Base-by-base conservation (phyloP, 23 tunicate species). In the Oikopleura albicans region DNA sequence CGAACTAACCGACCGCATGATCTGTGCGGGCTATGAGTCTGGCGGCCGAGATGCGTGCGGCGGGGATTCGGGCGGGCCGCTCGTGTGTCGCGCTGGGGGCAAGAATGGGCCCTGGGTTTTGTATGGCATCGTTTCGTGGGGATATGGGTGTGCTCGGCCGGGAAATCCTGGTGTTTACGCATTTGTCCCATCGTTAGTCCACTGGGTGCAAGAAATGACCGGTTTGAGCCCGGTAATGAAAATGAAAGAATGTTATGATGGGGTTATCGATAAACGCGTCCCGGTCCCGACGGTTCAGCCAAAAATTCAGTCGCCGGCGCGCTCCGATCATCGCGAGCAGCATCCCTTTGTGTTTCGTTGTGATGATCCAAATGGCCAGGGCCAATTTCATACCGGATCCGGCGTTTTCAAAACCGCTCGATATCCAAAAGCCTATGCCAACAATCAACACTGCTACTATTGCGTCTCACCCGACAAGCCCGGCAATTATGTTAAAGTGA, bases 121-220 rank as follows among this genome's bases (percentile, higher is more conserved):
- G 79, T 71, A 71, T 71, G 79, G 79, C 36, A 71, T 71, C 79
- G 35, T 71, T 16, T 71, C 79, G 2, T 71, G 79, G 79, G 79
- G 79, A 71, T 29, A 71, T 29, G 79, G 79, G 37, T 71, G 79
- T 29, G 79, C 79, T 31, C 28, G 79, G 31, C 27, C 27, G 35
- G 79, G 79, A 31, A 12, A 16, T 16, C 79, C 79, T 2, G 79
- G 79, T 16, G 79, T 71, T 71, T 71, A 71, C 37, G 35, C 79
- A 4, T 22, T 2, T 71, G 33, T 71, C 2, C 79, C 79, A 4
- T 2, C 27, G 37, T 12, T 71, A 37, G 35, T 71, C 37, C 37
- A 71, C 79, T 71, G 79, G 79, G 79, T 71, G 33, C 28, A 71
- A 71, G 36, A 71, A 71, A 71, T 22, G 33, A 71, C 79, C 37